Evolutionary conservation across 2,888 invertebrate species (phyloP).

Genomic region (Chrysolina haemoptera): DNA sequence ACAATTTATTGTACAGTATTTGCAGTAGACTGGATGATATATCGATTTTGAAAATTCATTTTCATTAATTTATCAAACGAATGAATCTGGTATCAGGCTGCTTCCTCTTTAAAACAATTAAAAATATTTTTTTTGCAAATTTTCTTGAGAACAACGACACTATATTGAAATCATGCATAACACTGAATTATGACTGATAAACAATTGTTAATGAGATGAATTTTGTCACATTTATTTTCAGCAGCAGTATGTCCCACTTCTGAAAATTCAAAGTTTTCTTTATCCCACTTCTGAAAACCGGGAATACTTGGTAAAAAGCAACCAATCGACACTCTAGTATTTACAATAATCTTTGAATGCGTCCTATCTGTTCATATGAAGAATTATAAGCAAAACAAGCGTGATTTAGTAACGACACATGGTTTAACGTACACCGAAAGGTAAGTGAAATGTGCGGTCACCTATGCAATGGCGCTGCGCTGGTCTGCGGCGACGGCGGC

Average conservation of each 20-base stretch:
- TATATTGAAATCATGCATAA: too few species aligned
- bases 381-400: background rate
- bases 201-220: too few species aligned
- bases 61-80: too few species aligned
- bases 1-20: too few species aligned
- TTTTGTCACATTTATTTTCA: too few species aligned
- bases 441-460: constrained; percentile 67
- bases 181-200: too few species aligned
- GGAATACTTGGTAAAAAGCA: background rate
- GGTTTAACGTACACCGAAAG: constrained; percentile 67
- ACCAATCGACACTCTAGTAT: background rate
- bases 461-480: constrained; percentile 72
- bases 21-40: too few species aligned
- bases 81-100: too few species aligned
- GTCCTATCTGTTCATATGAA: background rate
- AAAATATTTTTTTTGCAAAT: too few species aligned
- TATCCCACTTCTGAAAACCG: constrained; percentile 6
- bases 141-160: too few species aligned
- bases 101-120: too few species aligned
- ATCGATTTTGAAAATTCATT: too few species aligned
- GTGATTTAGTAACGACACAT: background rate
- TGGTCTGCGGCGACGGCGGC: constrained; percentile 67
- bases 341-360: background rate
- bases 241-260: background rate
- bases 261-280: background rate